phyloP scores from a whole-genome alignment of 2,888 invertebrate genomes.

The Catocala fraxini region DNA sequence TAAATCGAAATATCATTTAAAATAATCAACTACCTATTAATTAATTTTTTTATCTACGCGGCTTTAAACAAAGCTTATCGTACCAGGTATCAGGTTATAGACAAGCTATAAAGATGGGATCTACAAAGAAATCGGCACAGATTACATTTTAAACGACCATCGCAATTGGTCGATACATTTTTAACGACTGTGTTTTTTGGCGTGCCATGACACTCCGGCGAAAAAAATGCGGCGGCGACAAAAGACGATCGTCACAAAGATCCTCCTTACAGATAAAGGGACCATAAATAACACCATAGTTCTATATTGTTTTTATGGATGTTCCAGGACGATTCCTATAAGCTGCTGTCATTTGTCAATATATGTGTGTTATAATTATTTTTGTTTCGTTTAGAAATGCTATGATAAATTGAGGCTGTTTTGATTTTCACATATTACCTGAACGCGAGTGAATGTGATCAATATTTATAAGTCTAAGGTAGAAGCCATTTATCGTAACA shows the following conservation, averaged over 20 bases:
- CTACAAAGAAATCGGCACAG: slow-evolving; percentile 80
- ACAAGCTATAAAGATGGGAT: slow-evolving; percentile 78
- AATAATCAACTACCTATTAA: slow-evolving; percentile 12
- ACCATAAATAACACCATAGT: slow-evolving; percentile 83
- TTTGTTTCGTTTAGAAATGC: slow-evolving; percentile 27
- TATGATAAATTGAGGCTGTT: slow-evolving; percentile 37
- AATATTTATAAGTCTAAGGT: slow-evolving; percentile 18
- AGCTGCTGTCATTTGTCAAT: slow-evolving; percentile 52
- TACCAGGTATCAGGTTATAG: slow-evolving; percentile 54
- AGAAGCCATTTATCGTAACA: no score
- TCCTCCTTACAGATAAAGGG: slow-evolving; percentile 71
- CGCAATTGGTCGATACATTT: slow-evolving; percentile 65
- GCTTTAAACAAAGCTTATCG: slow-evolving; percentile 50
- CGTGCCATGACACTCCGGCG: slow-evolving; percentile 27
- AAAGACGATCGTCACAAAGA: slow-evolving; percentile 74
- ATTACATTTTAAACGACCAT: slow-evolving; percentile 65
- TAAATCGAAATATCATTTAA: slow-evolving; percentile 2
- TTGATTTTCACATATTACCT: slow-evolving; percentile 27
- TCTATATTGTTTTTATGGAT: slow-evolving; percentile 57
- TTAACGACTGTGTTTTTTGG: slow-evolving; percentile 77
- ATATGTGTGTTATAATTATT: slow-evolving; percentile 45
- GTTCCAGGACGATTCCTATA: slow-evolving; percentile 40
- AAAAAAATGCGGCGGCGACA: slow-evolving; percentile 78
- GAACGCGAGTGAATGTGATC: slow-evolving; percentile 9
- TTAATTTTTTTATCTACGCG: slow-evolving; percentile 32